Percentiles rank a stretch among this genome's conserved stretches.
Conservation (phyloP, 2,797 vertebrate species). For the Okamejei kenojei region DNA sequence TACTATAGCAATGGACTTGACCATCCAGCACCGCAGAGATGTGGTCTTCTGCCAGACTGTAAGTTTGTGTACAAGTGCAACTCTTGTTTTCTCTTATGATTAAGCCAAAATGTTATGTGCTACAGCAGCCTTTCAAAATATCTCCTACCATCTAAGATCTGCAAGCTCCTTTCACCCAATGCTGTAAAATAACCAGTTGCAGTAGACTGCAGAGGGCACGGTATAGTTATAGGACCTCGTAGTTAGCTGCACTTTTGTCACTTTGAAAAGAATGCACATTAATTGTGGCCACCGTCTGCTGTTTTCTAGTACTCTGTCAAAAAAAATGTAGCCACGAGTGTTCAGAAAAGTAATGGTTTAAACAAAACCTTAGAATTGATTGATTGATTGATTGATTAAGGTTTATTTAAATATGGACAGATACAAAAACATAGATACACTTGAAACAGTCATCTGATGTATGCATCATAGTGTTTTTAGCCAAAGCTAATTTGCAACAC, state of each 20-base stretch:
- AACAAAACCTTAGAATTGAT: background rate
- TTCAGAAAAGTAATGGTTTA: background rate
- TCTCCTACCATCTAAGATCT: background rate
- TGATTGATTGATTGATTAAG: too few species aligned
- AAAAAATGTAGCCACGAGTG: background rate
- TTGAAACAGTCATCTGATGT: too few species aligned
- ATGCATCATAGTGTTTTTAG: too few species aligned
- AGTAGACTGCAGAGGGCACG: background rate
- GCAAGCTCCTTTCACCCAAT: background rate
- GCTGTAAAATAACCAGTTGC: background rate
- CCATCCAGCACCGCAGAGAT: constrained; percentile 89
- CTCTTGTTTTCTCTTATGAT: background rate
- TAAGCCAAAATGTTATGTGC: background rate
- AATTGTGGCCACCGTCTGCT: background rate
- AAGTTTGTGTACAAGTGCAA: constrained; percentile 46
- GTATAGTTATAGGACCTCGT: background rate
- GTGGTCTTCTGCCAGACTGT: constrained; percentile 98
- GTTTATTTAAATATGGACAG: too few species aligned
- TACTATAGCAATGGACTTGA: constrained; percentile 83
- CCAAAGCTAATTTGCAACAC: too few species aligned
- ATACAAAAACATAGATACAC: too few species aligned
- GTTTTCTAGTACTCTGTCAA: background rate
- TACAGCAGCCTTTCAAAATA: background rate
- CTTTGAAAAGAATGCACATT: too few species aligned
- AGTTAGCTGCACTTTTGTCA: too few species aligned